Evolutionary conservation across 2,888 invertebrate species (phyloP).

Genomic region (Ctena decussata): DNA sequence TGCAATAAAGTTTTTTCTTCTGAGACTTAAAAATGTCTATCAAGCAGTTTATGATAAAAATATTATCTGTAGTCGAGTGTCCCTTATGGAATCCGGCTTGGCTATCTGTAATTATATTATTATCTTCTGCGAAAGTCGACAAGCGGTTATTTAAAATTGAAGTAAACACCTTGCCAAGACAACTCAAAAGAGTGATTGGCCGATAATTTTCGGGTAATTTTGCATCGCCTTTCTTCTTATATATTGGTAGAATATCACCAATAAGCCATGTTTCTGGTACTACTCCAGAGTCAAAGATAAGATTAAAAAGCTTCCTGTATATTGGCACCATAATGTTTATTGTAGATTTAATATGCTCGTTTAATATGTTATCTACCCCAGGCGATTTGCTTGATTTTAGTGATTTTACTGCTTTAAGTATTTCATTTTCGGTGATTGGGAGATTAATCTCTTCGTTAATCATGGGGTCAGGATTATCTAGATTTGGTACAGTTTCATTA

Average conservation of each 20-base stretch:
- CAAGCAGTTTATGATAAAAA: background rate
- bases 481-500: background rate
- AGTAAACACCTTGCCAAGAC: background rate
- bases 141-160: background rate
- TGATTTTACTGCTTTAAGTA: background rate
- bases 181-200: constrained; percentile 23
- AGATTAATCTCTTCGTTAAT: background rate
- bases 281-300: constrained; percentile 21
- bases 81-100: background rate
- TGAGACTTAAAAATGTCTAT: background rate
- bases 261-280: constrained; percentile 20
- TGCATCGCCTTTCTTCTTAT: constrained; percentile 24
- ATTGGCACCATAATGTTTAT: background rate
- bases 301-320: background rate
- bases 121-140: background rate
- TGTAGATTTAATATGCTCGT: constrained; percentile 22
- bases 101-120: background rate
- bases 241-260: constrained; percentile 35
- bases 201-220: constrained; percentile 25
- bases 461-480: background rate
- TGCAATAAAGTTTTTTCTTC: background rate
- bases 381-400: background rate
- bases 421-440: constrained; percentile 1
- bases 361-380: background rate
- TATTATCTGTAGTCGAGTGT: background rate